Percentiles rank a stretch among this genome's conserved stretches.
Evolutionary conservation across 2,888 invertebrate genomes (phyloP).

Genomic region (Volucella zonaria): DNA sequence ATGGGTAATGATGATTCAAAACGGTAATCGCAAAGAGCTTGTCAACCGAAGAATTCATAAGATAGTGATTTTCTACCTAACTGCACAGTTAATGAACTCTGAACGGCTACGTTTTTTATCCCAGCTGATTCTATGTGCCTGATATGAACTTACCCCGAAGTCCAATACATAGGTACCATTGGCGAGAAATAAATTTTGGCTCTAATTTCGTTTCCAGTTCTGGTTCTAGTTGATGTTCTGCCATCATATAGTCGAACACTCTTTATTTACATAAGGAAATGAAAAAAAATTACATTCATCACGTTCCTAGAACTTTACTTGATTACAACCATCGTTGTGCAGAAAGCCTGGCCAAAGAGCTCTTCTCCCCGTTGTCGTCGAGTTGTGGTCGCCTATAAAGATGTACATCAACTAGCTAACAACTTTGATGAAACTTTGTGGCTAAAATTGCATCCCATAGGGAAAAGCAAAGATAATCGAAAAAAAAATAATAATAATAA

Average conservation of each 20-base stretch:
- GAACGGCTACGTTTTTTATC: not conserved
- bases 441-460: conserved; percentile 60
- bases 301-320: conserved; percentile 49
- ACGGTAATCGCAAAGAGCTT: conserved; percentile 43
- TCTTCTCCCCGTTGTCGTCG: conserved; percentile 39
- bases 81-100: conserved; percentile 40
- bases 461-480: conserved; percentile 41
- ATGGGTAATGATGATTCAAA: conserved; percentile 28
- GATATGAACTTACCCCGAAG: conserved; percentile 11
- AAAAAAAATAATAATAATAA: conserved; percentile 41
- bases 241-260: no score
- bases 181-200: not conserved
- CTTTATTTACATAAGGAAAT: not conserved
- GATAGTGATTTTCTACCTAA: conserved; percentile 38
- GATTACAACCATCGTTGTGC: conserved; percentile 39
- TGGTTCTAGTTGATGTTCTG: no score
- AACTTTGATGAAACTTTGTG: conserved; percentile 55
- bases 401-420: conserved; percentile 12
- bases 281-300: conserved; percentile 53
- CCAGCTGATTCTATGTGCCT: not conserved
- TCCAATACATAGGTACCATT: not conserved
- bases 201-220: not conserved
- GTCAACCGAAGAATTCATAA: conserved; percentile 39
- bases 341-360: conserved; percentile 44
- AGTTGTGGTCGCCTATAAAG: conserved; percentile 14